Conservation (phyloP, 2,113 vertebrate species). For the Grallaria varia region DNA sequence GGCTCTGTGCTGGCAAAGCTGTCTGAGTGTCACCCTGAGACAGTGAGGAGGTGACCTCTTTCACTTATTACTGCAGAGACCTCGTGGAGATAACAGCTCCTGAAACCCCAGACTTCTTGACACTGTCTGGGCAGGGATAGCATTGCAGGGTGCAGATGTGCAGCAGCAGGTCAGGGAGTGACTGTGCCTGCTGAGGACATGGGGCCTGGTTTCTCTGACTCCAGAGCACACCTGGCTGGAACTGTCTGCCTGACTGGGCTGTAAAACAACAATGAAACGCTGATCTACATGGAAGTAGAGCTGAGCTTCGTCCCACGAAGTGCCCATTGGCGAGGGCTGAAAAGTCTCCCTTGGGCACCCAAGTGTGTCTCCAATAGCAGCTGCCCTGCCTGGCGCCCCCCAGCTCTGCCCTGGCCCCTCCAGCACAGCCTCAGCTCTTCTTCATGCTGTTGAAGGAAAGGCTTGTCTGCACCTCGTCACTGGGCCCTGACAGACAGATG, state of each 20-base stretch:
- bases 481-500: background rate
- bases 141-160: background rate
- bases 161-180: background rate
- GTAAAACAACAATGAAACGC: accelerated
- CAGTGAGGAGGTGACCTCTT: background rate
- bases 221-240: background rate
- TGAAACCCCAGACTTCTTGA: background rate
- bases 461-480: background rate
- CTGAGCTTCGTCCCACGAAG: background rate
- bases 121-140: background rate
- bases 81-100: background rate
- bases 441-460: accelerated
- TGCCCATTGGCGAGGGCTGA: accelerated
- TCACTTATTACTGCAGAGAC: background rate
- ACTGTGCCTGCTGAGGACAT: accelerated
- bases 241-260: background rate
- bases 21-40: background rate
- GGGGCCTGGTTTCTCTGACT: accelerated
- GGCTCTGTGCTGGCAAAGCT: background rate
- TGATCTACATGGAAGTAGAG: accelerated
- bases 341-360: background rate
- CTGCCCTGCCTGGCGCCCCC: background rate
- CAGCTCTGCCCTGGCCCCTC: accelerated
- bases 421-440: background rate
- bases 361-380: accelerated